Conservation (phyloP, 2,888 invertebrate species). For the Empis livida region DNA sequence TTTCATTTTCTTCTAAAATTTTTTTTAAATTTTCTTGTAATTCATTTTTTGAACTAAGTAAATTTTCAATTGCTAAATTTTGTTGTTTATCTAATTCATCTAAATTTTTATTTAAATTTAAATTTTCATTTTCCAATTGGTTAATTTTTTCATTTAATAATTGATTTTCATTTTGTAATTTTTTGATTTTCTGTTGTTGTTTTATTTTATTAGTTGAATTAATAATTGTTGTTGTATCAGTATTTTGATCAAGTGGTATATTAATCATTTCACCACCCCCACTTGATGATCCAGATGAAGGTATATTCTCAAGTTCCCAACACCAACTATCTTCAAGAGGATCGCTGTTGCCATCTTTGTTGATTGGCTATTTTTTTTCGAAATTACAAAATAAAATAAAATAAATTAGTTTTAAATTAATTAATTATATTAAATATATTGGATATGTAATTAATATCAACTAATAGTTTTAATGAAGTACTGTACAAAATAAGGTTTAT, state of each 20-base stretch:
- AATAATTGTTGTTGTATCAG: slow-evolving; percentile 1
- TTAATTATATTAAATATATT: too few species aligned
- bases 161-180: slow-evolving; percentile 37
- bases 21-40: slow-evolving; percentile 41
- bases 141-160: slow-evolving; percentile 38
- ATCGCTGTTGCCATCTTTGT: slow-evolving; percentile 14
- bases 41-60: slow-evolving; percentile 41
- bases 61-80: slow-evolving; percentile 50
- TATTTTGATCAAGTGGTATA: slow-evolving; percentile 17
- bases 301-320: slow-evolving; percentile 31
- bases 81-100: slow-evolving; percentile 65
- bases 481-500: too few species aligned
- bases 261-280: slow-evolving; percentile 22
- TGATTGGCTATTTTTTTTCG: slow-evolving; percentile 17
- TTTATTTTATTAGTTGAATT: slow-evolving; percentile 29
- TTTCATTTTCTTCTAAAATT: slow-evolving; percentile 35
- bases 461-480: too few species aligned
- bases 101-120: slow-evolving; percentile 40
- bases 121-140: slow-evolving; percentile 35
- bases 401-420: not conserved
- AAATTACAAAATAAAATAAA: not conserved
- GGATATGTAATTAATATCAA: too few species aligned
- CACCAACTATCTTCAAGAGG: slow-evolving; percentile 34
- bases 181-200: slow-evolving; percentile 29
- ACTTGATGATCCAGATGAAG: slow-evolving; percentile 15